Base-by-base conservation (phyloP, 2,113 vertebrate genomes). In the Sigmodon hispidus region DNA sequence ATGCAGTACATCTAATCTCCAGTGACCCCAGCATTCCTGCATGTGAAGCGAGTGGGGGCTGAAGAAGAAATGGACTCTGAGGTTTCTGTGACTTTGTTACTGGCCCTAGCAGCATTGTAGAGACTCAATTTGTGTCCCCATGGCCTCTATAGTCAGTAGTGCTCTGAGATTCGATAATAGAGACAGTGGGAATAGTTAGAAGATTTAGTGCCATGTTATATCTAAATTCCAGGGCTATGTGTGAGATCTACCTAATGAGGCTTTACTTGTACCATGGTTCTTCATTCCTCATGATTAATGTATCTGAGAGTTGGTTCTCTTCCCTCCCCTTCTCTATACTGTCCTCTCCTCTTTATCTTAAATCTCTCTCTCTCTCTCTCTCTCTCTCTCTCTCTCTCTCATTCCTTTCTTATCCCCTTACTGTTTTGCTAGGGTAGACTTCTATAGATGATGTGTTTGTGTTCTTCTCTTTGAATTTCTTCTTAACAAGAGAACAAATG, bases 401-500 rank as follows among this genome's bases (percentile, higher is more conserved):
- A 95, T 15, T 9, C 22, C 70, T 88, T 72, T 83, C 34, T 84
- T 65, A 17, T 67, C 24, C 85, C 31, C 50, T 90, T 95, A 16
- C 57, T 19, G 19, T 80, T 77, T 63, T 92, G 57, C 29, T 43
- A 55, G 50, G 45, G 65, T 31, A 72, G 43, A 91, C 89, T 76
- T 89, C 26, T 67, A 63, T 26, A 73, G 87, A 80, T 29, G 48
- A 19, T 72, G 31, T 34, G 45, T 10, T 94, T 48, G 7, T 69
- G 55, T 87, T 76, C 43, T 61, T 29, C 79, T 65, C 34, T 83
- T 22, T 93, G 45, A 31, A 90, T 87, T 77, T 96, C 17, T 85
- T 63, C 13, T 87, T 52, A 52, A 52, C 63, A 57, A 80, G 34
- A 86, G 36, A 88, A 15, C 57, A 61, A 80, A 31, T 43, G 5